These are phyloP conservation scores for Acanthacorydalis orientalis DNA, from an alignment of 2,888 invertebrate genomes.

Conservation along the genomic window DNA sequence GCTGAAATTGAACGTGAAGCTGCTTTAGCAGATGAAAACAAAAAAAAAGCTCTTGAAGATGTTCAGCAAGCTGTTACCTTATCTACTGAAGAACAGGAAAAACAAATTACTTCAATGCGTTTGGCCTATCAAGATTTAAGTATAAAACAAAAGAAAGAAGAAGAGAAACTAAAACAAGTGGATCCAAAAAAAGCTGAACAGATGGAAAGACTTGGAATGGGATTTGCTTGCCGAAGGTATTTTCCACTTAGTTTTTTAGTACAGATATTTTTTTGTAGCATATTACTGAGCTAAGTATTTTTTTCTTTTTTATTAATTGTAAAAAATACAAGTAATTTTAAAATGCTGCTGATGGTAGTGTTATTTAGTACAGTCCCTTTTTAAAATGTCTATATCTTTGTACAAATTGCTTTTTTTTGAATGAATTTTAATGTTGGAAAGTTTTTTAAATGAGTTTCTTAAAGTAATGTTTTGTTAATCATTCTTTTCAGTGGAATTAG, in stretches of 20 bases:
- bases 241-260: conserved; percentile 6
- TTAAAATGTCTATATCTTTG: too few species aligned
- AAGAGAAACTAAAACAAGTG: conserved; percentile 49
- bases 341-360: too few species aligned
- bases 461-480: background rate
- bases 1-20: conserved; percentile 88
- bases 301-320: conserved; percentile 4
- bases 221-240: conserved; percentile 41
- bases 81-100: conserved; percentile 48
- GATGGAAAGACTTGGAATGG: conserved; percentile 89
- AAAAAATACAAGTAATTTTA: conserved; percentile 5
- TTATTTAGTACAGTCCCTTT: too few species aligned
- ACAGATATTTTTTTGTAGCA: background rate
- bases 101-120: conserved; percentile 46
- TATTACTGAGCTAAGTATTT: too few species aligned
- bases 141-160: conserved; percentile 48
- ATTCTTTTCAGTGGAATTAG: conserved; percentile 42
- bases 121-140: conserved; percentile 66
- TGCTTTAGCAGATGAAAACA: conserved; percentile 61
- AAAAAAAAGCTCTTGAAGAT: conserved; percentile 24
- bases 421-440: background rate
- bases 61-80: conserved; percentile 23
- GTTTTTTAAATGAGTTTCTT: background rate
- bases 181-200: conserved; percentile 77
- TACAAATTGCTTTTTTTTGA: background rate